Percentiles rank a stretch among this genome's conserved stretches.
Conservation (phyloP, 2,113 vertebrate species). For the Ia io region DNA sequence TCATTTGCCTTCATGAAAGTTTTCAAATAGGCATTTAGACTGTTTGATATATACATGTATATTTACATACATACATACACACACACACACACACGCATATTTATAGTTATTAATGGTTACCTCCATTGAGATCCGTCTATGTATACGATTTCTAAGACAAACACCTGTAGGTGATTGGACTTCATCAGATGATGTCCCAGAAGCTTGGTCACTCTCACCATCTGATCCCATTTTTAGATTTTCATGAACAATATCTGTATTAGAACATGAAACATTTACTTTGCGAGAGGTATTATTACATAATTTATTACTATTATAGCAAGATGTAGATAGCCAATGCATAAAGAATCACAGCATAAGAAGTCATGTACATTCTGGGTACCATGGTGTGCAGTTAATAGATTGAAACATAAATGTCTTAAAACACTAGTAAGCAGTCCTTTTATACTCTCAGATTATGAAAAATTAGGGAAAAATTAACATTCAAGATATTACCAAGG, state of each 20-base stretch:
- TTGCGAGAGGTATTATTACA: not conserved
- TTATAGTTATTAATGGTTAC: slow-evolving; percentile 74
- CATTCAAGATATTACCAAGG: slow-evolving; percentile 24
- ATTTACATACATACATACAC: not conserved
- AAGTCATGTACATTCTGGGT: not conserved
- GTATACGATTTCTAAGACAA: slow-evolving; percentile 94
- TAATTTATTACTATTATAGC: not conserved
- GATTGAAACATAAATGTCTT: slow-evolving; percentile 22
- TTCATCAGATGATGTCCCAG: slow-evolving; percentile 98
- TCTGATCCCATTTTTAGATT: slow-evolving; percentile 99
- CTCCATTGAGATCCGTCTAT: slow-evolving; percentile 98
- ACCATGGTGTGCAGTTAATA: not conserved
- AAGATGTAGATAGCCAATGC: not conserved
- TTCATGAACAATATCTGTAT: slow-evolving; percentile 97
- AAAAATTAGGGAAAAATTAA: slow-evolving; percentile 16
- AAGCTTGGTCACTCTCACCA: slow-evolving; percentile 98
- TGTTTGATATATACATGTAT: not conserved
- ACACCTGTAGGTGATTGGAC: slow-evolving; percentile 98
- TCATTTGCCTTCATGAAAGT: not conserved
- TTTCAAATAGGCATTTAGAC: not conserved
- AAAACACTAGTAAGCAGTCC: not conserved
- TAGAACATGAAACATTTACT: slow-evolving; percentile 37
- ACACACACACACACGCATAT: not conserved
- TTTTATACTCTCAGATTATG: not conserved
- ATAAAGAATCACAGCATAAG: slow-evolving; percentile 22